A percentile compares a stretch with the other conserved stretches of the same genome.
Evolutionary conservation across 2,797 vertebrate genomes (phyloP).

Genomic region (Philypnodon macrostomus): DNA sequence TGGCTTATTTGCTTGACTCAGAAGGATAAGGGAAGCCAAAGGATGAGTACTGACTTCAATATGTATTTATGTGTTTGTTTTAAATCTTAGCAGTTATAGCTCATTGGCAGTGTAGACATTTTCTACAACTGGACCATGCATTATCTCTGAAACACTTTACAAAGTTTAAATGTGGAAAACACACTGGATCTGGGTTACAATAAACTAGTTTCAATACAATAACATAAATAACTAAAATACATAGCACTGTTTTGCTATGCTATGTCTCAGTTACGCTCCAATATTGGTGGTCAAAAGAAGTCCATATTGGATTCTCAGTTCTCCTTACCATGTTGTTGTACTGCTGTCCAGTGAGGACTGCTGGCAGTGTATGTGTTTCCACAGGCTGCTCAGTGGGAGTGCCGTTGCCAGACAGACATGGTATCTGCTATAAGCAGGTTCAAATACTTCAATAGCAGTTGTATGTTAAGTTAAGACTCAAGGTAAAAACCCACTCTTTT

Average conservation of each 20-base stretch:
- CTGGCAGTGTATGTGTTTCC: slow-evolving; percentile 53
- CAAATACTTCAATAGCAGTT: slow-evolving; percentile 2
- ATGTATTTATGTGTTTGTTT: too few relatives aligned
- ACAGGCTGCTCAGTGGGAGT: slow-evolving; percentile 51
- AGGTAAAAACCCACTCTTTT: neutral
- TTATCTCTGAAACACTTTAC: neutral
- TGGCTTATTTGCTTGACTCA: too few relatives aligned
- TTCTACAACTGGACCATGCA: too few relatives aligned
- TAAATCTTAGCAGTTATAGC: too few relatives aligned
- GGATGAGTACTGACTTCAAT: too few relatives aligned
- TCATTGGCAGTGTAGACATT: slow-evolving; percentile 11
- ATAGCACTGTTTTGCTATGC: too few relatives aligned
- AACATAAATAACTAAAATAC: too few relatives aligned
- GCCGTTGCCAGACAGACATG: slow-evolving; percentile 48
- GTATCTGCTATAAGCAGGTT: slow-evolving; percentile 18
- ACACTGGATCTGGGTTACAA: too few relatives aligned
- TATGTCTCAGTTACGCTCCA: slow-evolving; percentile 19
- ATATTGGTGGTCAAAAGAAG: neutral
- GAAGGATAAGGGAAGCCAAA: too few relatives aligned
- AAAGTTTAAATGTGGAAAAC: too few relatives aligned
- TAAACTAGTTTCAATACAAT: too few relatives aligned
- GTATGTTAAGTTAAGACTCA: neutral
- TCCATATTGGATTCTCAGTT: slow-evolving; percentile 19
- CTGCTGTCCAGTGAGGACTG: slow-evolving; percentile 44
- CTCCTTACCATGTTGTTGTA: slow-evolving; percentile 58